Base-by-base conservation (phyloP, 2,113 vertebrate species). In the Meriones unguiculatus region DNA sequence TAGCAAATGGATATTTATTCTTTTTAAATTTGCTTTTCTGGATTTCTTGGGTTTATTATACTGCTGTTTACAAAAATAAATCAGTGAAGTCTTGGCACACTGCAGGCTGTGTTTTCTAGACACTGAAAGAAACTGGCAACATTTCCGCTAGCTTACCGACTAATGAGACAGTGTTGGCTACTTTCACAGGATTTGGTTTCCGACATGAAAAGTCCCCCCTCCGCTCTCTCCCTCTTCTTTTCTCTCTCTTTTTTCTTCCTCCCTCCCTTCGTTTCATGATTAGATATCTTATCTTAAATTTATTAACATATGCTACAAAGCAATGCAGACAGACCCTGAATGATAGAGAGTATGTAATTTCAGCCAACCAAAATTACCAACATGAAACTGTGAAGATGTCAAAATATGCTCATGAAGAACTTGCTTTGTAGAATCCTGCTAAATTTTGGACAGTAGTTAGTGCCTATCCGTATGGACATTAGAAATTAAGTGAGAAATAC, bases 131-230 rank as follows among this genome's bases (percentile, higher is more conserved):
- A 65, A 46, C 64, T 95, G 95, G 38, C 73, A 95, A 3, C 46
- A 85, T 97, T 97, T 97, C 81, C 93, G 18, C 86, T 89, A 94
- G 50, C 95, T 96, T 69, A 80, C 88, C 93, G 86, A 96, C 94
- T 96, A 93, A 93, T 96, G 95, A 94, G 89, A 75, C 76, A 46
- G 70, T 67, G 54, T 35, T 96, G 96, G 75, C 94, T 86, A 70
- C 90, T 80, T 95, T 59, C 90, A 88, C 0, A 11, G 89, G 92
- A 57, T 50, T 96, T 95, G 87, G n/a, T 86, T 95, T 95, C 93
- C 97, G 94, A 91, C 72, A 97, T 80, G 93, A 94, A 75, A 30
- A 89, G 52, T 46, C 54, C 25, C 46, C 25, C 7, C 2, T 10
- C 35, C 35, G 18, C 14, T 82, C 6, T 12, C 4, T 46, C 38